A percentile compares a stretch with the other conserved stretches of the same genome.
Evolutionary conservation across 2,888 invertebrate species (phyloP).

Genomic region (Phoronis australis): DNA sequence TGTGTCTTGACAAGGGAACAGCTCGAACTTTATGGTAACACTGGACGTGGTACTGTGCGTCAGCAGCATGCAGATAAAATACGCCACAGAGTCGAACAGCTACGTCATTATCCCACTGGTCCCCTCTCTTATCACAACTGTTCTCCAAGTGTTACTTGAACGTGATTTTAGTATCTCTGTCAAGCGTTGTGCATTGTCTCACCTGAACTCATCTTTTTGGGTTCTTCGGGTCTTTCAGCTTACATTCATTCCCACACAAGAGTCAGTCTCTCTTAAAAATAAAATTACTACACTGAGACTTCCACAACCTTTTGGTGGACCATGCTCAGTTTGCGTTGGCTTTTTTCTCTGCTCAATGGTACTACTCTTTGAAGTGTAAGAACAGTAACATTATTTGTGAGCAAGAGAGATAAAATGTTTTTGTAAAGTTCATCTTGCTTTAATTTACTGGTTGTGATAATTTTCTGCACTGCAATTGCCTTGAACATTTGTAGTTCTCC

Average conservation of each 20-base stretch:
- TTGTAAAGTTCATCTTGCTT: not conserved
- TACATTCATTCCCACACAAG: slow-evolving; percentile 1
- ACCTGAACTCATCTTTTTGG: slow-evolving; percentile 1
- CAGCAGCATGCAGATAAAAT: slow-evolving; percentile 2
- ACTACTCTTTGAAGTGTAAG: not conserved
- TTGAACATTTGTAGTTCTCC: not conserved
- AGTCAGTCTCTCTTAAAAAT: not conserved
- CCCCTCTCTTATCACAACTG: not conserved
- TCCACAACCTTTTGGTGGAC: not conserved
- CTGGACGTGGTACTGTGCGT: slow-evolving; percentile 2
- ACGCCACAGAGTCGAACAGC: not conserved
- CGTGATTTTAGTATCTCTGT: not conserved
- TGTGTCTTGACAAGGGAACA: not conserved
- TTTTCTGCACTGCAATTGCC: not conserved
- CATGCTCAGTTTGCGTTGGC: too few relatives aligned
- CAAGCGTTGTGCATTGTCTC: not conserved
- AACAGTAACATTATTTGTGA: not conserved
- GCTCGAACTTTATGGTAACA: not conserved
- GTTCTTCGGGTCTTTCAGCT: not conserved
- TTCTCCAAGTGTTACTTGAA: not conserved
- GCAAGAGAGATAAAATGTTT: not conserved
- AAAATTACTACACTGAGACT: not conserved
- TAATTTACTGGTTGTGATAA: not conserved
- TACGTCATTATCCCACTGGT: slow-evolving; percentile 1
- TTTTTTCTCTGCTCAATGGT: not conserved